Conservation (phyloP, 2,888 invertebrate species). For the Scaptodrosophila latifasciaeformis region DNA sequence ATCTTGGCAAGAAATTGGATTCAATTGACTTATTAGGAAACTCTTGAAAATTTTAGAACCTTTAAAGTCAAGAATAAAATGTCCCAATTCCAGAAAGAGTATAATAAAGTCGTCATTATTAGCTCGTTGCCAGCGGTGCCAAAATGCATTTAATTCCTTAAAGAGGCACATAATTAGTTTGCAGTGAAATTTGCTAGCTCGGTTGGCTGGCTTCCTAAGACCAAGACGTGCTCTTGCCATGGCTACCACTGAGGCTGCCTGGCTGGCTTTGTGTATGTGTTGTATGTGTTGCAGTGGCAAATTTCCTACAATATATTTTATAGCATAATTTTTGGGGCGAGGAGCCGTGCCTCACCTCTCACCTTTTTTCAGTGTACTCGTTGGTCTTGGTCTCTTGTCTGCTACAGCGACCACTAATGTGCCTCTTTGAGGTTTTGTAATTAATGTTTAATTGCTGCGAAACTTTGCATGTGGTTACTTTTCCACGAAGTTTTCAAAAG, state of each 20-base stretch:
- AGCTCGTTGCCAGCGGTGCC: slow-evolving; percentile 49
- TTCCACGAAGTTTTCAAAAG: too few species aligned
- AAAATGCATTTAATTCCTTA: slow-evolving; percentile 68
- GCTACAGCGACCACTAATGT: slow-evolving; percentile 56
- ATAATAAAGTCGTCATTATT: too few species aligned
- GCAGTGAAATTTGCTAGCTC: slow-evolving; percentile 23
- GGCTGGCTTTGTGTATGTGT: neutral
- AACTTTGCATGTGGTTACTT: slow-evolving; percentile 47
- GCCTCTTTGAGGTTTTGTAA: slow-evolving; percentile 55
- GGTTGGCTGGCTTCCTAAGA: too few species aligned
- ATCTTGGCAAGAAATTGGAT: too few species aligned
- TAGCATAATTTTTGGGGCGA: slow-evolving; percentile 43
- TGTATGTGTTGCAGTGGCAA: neutral
- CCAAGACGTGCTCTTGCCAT: neutral
- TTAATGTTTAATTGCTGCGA: slow-evolving; percentile 55
- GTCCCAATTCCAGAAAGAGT: too few species aligned
- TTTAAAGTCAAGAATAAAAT: too few species aligned
- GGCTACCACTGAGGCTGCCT: neutral
- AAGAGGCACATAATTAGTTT: slow-evolving; percentile 63
- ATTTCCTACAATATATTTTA: slow-evolving; percentile 22
- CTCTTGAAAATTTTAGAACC: too few species aligned
- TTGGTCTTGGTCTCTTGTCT: slow-evolving; percentile 14
- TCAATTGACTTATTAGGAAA: too few species aligned
- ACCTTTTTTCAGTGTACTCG: slow-evolving; percentile 8
- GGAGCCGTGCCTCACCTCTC: neutral